Evolutionary conservation across 2,888 invertebrate genomes (phyloP).

Genomic region (Lycaena phlaeas): DNA sequence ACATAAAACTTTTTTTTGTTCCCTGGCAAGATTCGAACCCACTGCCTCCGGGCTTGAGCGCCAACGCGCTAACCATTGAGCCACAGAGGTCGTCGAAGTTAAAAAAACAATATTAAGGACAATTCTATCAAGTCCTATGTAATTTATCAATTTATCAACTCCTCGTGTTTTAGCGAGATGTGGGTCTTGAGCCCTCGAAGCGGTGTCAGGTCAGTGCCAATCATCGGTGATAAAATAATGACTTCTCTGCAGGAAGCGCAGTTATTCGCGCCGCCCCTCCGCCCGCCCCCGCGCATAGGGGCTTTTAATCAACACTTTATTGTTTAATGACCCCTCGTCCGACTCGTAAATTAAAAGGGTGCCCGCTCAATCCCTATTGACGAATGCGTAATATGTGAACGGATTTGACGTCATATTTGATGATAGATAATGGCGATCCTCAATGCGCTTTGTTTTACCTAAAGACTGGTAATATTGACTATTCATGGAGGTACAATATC

Average conservation of each 20-base stretch:
- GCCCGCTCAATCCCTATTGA: slow-evolving; percentile 69
- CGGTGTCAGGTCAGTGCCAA: slow-evolving; percentile 39
- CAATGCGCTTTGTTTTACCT: slow-evolving; percentile 11
- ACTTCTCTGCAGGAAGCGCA: slow-evolving; percentile 60
- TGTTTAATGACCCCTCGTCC: slow-evolving; percentile 72
- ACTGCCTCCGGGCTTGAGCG: too few species aligned
- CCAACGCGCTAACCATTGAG: too few species aligned
- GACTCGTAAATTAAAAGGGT: slow-evolving; percentile 71
- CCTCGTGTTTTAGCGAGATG: slow-evolving; percentile 11
- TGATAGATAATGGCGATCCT: slow-evolving; percentile 40
- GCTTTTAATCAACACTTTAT: slow-evolving; percentile 74
- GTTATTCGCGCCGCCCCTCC: slow-evolving; percentile 53
- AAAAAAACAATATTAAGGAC: too few species aligned
- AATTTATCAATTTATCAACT: too few species aligned
- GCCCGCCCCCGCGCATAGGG: slow-evolving; percentile 56
- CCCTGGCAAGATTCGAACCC: too few species aligned
- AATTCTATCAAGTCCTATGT: too few species aligned
- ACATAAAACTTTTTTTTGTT: too few species aligned
- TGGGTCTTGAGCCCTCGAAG: slow-evolving; percentile 15
- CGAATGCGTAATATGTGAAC: slow-evolving; percentile 60
- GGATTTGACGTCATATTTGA: slow-evolving; percentile 58
- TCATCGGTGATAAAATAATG: slow-evolving; percentile 71
- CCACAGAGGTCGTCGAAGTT: too few species aligned
- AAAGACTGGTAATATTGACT: background rate
- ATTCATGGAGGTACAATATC: background rate